Evolutionary conservation across 2,113 vertebrate genomes (phyloP).

Genomic region (Leiothrix lutea): DNA sequence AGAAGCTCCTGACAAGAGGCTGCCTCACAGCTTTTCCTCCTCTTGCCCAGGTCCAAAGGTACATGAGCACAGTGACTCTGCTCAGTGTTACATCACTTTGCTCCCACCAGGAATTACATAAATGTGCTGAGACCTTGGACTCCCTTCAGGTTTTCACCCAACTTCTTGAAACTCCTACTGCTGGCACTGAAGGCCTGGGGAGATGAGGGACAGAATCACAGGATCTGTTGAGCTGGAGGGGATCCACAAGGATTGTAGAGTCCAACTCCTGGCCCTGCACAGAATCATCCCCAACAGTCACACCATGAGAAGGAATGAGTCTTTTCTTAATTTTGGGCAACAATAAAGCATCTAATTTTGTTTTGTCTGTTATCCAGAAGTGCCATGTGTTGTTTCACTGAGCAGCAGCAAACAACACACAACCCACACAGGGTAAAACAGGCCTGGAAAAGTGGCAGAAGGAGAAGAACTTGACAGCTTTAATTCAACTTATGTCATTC

Average conservation of each 20-base stretch:
- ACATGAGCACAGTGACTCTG: not conserved
- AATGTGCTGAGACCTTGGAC: not conserved
- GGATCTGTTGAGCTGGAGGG: not conserved
- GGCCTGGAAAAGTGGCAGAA: not conserved
- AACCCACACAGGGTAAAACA: not conserved
- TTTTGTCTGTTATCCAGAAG: slow-evolving; percentile 11
- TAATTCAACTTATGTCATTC: not conserved
- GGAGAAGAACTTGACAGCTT: not conserved
- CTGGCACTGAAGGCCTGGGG: not conserved
- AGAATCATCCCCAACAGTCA: not conserved
- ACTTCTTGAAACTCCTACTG: not conserved
- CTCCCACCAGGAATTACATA: not conserved
- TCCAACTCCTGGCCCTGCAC: not conserved
- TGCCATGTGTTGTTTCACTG: not conserved
- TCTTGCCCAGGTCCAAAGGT: not conserved
- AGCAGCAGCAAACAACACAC: not conserved
- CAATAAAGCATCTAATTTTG: not conserved
- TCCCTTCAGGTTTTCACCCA: not conserved
- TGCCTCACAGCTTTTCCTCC: not conserved
- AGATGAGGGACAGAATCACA: not conserved
- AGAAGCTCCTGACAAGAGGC: not conserved
- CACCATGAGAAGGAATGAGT: not conserved
- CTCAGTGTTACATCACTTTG: not conserved
- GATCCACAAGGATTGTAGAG: too few species aligned
- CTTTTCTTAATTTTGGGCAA: not conserved